These are phyloP conservation scores for Caerostris extrusa DNA, from an alignment of 1,140 invertebrate species.

Conservation along the genomic window DNA sequence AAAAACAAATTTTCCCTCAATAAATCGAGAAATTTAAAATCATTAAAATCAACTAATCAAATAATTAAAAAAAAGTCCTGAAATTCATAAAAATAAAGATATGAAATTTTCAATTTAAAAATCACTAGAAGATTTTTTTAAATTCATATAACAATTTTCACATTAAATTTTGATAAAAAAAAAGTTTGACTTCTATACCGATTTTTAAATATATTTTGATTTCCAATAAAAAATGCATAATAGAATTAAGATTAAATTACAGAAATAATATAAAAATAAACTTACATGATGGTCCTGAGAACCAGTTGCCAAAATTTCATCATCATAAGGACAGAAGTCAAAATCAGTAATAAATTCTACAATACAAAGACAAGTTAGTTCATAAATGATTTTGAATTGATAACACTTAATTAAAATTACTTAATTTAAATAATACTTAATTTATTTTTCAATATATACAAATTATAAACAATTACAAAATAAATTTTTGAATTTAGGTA, in stretches of 20 bases:
- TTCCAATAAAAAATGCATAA: background rate
- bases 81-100: no score
- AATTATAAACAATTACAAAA: background rate
- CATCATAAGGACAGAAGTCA: constrained; percentile 96
- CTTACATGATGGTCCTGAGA: constrained; percentile 93
- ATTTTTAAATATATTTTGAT: background rate
- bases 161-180: background rate
- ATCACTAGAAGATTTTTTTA: background rate
- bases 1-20: no score
- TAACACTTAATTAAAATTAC: background rate
- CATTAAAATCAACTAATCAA: no score
- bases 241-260: background rate
- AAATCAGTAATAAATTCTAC: constrained; percentile 91
- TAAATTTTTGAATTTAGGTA: background rate
- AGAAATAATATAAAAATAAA: constrained; percentile 18
- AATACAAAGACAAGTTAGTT: constrained; percentile 80
- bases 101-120: background rate
- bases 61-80: no score
- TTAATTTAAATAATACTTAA: background rate
- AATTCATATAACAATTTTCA: background rate
- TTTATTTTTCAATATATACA: background rate
- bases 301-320: constrained; percentile 93
- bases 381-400: background rate
- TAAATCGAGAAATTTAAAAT: no score
- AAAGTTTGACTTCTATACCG: no score